Evolutionary conservation across 2,888 invertebrate species (phyloP), one percentile per base, ranked within the genome.

Genomic region (Ceratothoa steindachneri): DNA sequence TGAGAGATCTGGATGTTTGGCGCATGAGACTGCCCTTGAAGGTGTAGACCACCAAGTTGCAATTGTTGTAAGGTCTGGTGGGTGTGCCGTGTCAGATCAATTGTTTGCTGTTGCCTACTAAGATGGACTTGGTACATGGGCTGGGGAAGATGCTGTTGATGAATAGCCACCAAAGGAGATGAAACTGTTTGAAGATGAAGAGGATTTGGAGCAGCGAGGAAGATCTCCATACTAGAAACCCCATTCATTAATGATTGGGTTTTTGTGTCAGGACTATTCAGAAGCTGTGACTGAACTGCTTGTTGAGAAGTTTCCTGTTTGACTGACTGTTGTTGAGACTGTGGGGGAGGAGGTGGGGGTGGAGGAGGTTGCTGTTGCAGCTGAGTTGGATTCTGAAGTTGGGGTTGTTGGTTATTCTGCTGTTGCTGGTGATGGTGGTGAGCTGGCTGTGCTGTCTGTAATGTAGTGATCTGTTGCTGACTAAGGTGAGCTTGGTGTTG

Each of bases 401-500:
- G 67, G 22, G 55, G 71, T 65, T 65, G 55, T 30, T 70, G 70
- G 29, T 41, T 4, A 7, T 55, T 28, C 28, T 71, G 71, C 22
- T 75, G 75, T 7, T 60, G 31, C 9, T 71, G 71, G 41, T 64
- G 31, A 29, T 64, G 64, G 31, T 71, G 71, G 12, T 71, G 71
- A 22, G 5, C 5, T 12, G 7, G 29, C 30, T 31, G 19, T 67
- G 67, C 2, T 30, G 31, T n/a, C 24, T 29, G 31, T 22, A 29
- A 22, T 29, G 19, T 15, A 30, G 64, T 24, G 67, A 55, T 24
- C 12, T 22, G n/a, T 31, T 73, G 76, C n/a, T 69, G 66, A 31
- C 66, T 69, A 28, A 68, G 71, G 27, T 74, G 74, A 30, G 53
- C 29, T 51, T 71, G 71, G n/a, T 67, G 66, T 53, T 68, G 75